Evolutionary conservation across 2,888 invertebrate genomes (phyloP), one percentile per base, ranked within the genome.

Genomic region (Emmelina monodactyla): DNA sequence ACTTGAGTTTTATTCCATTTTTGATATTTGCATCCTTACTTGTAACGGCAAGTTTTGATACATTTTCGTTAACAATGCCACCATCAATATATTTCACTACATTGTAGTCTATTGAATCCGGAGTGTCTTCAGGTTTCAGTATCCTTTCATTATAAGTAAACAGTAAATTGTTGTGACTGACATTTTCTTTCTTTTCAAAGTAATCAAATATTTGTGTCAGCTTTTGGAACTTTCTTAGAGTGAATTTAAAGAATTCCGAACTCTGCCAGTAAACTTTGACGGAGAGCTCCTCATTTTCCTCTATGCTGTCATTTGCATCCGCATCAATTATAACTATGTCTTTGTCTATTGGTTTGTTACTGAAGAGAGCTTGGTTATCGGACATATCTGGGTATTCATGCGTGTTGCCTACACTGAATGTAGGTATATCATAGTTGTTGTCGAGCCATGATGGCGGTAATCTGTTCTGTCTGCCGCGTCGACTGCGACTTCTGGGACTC

Each of bases 261-360:
- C 53, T 76, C 35, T 66, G 66, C 81, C 81, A 82, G 32, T 65
- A 63, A 0, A 82, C 75, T 62, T 79, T 80, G 0, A 82, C 67
- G 0, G 75, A 71, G 22, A 79, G 32, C 42, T 72, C 73, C 40
- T 80, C 76, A 2, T 78, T 76, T 2, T 73, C 69, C 14, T 62
- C 61, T 3, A 58, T 16, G 0, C 46, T 39, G 2, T 66, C 61
- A n/a, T 45, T 39, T 9, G 9, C 9, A 1, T 62, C 55, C 6
- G 51, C 48, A 1, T 41, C 48, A 3, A 59, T 7, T 1, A 53
- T 14, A 1, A 63, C 38, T 0, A 55, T 48, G 10, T 55, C 45
- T n/a, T 33, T n/a, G 22, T n/a, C 39, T 2, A 36, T 42, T 1
- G 19, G 36, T 0, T 45, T 45, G 5, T 36, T 41, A 13, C 53